Conservation (phyloP, 30 jellyfish, hydroid and myxozoan species). For the Aurelia aurita complex sp. Pacific region DNA sequence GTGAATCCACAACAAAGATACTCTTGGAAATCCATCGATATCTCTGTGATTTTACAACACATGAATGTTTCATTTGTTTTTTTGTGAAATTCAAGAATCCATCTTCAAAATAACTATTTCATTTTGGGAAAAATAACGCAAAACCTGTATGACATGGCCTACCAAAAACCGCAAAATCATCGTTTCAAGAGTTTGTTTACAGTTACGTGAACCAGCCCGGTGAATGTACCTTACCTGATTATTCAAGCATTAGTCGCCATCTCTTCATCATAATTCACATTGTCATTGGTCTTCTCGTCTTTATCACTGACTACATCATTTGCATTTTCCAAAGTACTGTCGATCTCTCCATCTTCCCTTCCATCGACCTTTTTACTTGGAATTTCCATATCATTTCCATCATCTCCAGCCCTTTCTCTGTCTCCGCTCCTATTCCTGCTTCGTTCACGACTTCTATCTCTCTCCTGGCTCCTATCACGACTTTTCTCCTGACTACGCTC, state of each 20-base stretch:
- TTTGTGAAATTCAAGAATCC: no score
- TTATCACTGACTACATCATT: constrained; percentile 26
- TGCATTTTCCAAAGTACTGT: constrained; percentile 9
- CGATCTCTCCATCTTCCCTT: constrained; percentile 60
- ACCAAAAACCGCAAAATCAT: no score
- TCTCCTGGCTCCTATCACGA: constrained; percentile 29
- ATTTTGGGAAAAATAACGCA: no score
- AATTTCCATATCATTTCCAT: constrained; percentile 4
- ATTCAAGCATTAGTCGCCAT: neutral
- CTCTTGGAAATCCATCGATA: no score
- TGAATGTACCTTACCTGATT: no score
- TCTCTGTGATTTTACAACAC: no score
- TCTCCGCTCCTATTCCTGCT: constrained; percentile 33
- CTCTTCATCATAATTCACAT: constrained; percentile 3
- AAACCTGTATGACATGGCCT: no score
- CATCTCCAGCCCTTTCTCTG: constrained; percentile 7
- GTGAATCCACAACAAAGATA: no score
- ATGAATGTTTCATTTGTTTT: no score
- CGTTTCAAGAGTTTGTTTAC: no score
- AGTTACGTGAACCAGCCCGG: no score
- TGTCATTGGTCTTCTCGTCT: neutral
- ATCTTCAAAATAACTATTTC: no score
- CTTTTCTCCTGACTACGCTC: constrained; percentile 50
- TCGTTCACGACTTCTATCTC: constrained; percentile 43
- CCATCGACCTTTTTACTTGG: constrained; percentile 3